Base-by-base conservation (phyloP, 2,888 invertebrate species). In the Hemistola chrysoprasaria region DNA sequence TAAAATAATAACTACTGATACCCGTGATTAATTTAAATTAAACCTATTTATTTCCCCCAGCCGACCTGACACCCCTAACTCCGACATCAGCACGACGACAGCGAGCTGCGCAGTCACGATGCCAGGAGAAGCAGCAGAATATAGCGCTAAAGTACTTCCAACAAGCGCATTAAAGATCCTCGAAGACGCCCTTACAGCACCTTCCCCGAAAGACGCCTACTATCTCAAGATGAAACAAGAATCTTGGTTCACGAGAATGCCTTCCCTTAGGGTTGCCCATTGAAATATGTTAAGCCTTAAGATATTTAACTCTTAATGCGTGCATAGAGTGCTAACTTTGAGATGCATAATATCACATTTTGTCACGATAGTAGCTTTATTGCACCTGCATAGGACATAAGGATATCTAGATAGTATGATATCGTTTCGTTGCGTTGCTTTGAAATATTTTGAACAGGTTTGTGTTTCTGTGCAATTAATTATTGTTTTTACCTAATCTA, bases 81-180 rank as follows among this genome's bases (percentile, higher is more conserved):
- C 88, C 0, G 87, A 81, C 30, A 71, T 86, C 10, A 87, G 86
- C 55, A 61, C 75, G 1, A 57, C 71, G 11, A 81, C 86, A 11
- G 79, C 79, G 5, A 83, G 78, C 43, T 90, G 90, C 58, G 87
- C 90, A 1, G 90, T 79, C 48, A 87, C 80, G 50, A 90, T 80
- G 90, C 91, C 83, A 1, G 88, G 88, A 0, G 91, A 92, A 58
- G 92, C 92, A 27, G 91, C 91, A 0, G 92, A 92, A 56, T 92
- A 92, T 72, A 91, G 92, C 68, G 92, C 92, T 21, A 91, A 91
- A 62, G 90, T 92, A 3, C 82, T 93, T 2, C 92, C 91, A 11
- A 84, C 90, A 50, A 90, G 83, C 61, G 92, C 92, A 1, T 72
- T 93, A 50, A 90, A 90, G 57, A 85, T 91, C 9, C 82, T 93